Evolutionary conservation across 2,888 invertebrate genomes (phyloP).

Genomic region (Lasiommata megera): DNA sequence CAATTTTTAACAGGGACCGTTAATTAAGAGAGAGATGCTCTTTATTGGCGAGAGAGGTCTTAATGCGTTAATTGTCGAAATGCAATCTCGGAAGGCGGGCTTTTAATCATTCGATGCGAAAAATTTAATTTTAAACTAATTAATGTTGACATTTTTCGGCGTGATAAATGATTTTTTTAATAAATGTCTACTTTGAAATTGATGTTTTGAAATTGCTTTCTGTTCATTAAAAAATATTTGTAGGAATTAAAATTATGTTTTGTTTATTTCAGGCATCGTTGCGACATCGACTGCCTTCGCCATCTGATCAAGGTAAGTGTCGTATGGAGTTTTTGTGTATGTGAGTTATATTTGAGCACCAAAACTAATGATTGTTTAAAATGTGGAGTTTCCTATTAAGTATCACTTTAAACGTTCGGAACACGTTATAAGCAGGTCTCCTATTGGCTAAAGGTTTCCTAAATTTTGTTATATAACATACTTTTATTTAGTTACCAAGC

Average conservation of each 20-base stretch:
- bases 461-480: too few species aligned
- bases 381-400: too few species aligned
- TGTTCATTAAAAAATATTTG: neutral
- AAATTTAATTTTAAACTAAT: conserved; percentile 67
- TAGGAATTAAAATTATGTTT: conserved; percentile 2
- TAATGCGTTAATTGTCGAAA: conserved; percentile 81
- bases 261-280: conserved; percentile 72
- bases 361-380: too few species aligned
- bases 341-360: too few species aligned
- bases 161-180: conserved; percentile 54
- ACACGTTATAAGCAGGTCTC: too few species aligned
- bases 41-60: conserved; percentile 75
- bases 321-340: too few species aligned
- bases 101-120: conserved; percentile 75
- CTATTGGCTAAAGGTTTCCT: too few species aligned
- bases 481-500: too few species aligned
- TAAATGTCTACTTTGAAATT: conserved; percentile 38
- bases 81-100: conserved; percentile 73
- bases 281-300: conserved; percentile 68
- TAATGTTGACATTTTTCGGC: conserved; percentile 42
- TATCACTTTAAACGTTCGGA: too few species aligned
- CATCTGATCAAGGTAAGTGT: conserved; percentile 69
- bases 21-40: conserved; percentile 78
- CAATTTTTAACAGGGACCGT: conserved; percentile 79
- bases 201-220: conserved; percentile 18